A percentile compares a stretch with the other conserved stretches of the same genome.
These are phyloP conservation scores for Aphidoletes aphidimyza DNA, from an alignment of 2,888 invertebrate species.

Conservation along the genomic window DNA sequence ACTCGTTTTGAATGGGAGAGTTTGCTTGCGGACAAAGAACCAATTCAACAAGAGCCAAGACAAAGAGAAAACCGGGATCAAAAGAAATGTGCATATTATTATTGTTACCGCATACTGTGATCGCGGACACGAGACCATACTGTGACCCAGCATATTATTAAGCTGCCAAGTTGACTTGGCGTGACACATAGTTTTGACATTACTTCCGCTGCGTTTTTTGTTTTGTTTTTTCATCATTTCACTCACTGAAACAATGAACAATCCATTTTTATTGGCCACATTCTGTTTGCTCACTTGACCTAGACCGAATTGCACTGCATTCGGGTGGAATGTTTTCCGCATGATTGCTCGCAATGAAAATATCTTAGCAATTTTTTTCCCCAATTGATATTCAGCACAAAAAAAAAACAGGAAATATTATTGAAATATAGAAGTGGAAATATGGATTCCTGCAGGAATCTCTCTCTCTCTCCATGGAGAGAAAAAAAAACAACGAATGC, in stretches of 20 bases:
- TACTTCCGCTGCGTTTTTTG: not conserved
- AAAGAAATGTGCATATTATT: not conserved
- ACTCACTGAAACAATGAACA: conserved; percentile 23
- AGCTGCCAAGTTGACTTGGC: not conserved
- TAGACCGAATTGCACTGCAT: conserved; percentile 27
- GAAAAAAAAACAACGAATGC: no score
- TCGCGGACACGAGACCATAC: no score
- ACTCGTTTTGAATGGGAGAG: no score
- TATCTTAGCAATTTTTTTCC: not conserved
- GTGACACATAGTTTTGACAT: conserved; percentile 17
- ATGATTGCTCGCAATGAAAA: not conserved
- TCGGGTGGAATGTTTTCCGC: not conserved
- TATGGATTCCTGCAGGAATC: not conserved
- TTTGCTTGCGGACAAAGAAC: not conserved
- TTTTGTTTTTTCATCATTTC: no score
- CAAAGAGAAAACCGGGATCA: not conserved
- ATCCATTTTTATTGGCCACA: conserved; percentile 40
- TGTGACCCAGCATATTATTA: no score
- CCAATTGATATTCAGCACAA: not conserved
- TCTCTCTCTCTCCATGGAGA: no score
- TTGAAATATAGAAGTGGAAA: conserved; percentile 29
- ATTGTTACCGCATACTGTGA: conserved; percentile 39
- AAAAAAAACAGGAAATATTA: not conserved
- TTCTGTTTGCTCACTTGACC: conserved; percentile 9
- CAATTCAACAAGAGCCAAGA: not conserved